phyloP scores from a whole-genome alignment of 2,113 vertebrate species.

The Ammodytes dubius region DNA sequence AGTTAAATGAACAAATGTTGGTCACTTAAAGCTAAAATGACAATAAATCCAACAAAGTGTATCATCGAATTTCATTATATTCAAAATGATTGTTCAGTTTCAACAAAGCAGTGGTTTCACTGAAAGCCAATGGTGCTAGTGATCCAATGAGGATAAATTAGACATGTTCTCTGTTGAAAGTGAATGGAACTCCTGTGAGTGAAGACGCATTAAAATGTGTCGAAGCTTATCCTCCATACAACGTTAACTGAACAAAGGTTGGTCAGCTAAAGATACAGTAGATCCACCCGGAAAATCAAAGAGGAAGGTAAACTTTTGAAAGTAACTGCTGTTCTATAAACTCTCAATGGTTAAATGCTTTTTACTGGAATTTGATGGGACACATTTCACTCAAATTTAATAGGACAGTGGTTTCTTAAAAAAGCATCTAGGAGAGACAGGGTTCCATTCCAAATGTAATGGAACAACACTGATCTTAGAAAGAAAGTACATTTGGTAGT shows the following conservation, averaged over 20 bases:
- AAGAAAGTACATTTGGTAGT: not conserved
- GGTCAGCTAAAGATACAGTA: not conserved
- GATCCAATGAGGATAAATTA: not conserved
- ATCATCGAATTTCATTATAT: too few relatives aligned
- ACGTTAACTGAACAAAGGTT: not conserved
- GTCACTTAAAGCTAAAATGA: too few relatives aligned
- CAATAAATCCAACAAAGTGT: too few relatives aligned
- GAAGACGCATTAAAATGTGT: not conserved
- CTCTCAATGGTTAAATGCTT: not conserved
- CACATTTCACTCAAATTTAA: conserved; percentile 12
- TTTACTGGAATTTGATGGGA: not conserved
- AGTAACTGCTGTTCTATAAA: not conserved
- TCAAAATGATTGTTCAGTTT: not conserved
- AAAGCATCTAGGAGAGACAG: not conserved
- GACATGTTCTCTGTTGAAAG: not conserved
- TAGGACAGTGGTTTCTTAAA: not conserved
- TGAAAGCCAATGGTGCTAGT: not conserved
- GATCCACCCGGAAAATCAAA: not conserved
- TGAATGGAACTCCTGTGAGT: not conserved
- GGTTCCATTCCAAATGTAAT: not conserved
- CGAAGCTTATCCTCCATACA: not conserved
- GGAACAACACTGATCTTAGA: conserved; percentile 21
- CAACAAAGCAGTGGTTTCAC: not conserved
- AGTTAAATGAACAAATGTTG: too few relatives aligned
- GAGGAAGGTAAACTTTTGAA: not conserved